These are phyloP conservation scores for Anoplopoma fimbria DNA, from an alignment of 2,113 vertebrate genomes.

Conservation along the genomic window DNA sequence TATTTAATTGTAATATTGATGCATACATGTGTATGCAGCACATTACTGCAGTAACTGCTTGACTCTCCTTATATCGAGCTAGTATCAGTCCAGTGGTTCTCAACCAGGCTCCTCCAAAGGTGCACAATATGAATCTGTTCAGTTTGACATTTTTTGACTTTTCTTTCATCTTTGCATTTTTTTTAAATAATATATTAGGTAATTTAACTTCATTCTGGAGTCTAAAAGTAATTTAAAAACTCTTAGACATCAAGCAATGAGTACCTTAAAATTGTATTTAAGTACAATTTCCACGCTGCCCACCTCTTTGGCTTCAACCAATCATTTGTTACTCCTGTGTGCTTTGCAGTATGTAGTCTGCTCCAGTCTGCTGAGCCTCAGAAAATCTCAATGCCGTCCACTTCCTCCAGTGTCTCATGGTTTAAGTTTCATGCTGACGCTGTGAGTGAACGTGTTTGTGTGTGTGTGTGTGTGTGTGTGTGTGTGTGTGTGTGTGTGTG, in stretches of 20 bases:
- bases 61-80: neutral
- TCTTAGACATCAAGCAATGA: neutral
- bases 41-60: neutral
- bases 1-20: neutral
- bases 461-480: constrained; percentile 25
- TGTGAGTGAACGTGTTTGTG: constrained; percentile 20
- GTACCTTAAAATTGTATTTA: neutral
- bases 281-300: neutral
- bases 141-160: neutral
- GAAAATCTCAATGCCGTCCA: constrained; percentile 67
- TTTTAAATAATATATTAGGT: neutral
- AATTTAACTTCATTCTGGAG: neutral
- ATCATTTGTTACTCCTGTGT: constrained; percentile 24
- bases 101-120: neutral
- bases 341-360: constrained; percentile 40
- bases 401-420: constrained; percentile 71
- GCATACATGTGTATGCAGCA: neutral
- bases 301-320: neutral
- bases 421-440: constrained; percentile 81
- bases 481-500: constrained; percentile 29
- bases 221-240: neutral
- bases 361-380: constrained; percentile 66
- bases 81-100: neutral
- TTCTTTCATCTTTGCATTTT: neutral
- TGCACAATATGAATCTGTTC: neutral